Evolutionary conservation across 2,797 vertebrate species (phyloP).

Genomic region (Phalloptychus januarius): DNA sequence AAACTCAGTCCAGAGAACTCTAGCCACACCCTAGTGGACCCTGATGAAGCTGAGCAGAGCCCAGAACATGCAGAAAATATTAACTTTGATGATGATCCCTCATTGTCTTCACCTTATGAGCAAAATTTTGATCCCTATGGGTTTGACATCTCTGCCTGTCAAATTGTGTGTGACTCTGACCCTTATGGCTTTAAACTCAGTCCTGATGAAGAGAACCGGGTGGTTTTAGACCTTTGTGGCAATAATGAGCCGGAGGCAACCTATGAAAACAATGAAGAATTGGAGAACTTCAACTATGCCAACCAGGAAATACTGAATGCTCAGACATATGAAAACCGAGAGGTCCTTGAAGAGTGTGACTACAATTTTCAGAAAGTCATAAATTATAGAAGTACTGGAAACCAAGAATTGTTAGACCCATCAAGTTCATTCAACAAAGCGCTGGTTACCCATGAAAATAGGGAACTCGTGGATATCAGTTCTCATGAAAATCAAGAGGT

Average conservation of each 20-base stretch:
- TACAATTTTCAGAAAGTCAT: constrained; percentile 35
- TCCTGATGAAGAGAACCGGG: constrained; percentile 70
- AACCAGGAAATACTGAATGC: constrained; percentile 53
- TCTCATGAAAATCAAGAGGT: constrained; percentile 60
- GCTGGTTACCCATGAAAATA: constrained; percentile 40
- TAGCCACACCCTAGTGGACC: constrained; percentile 68
- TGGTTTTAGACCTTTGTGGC: constrained; percentile 51
- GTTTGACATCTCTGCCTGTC: constrained; percentile 56
- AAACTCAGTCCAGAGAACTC: constrained; percentile 80
- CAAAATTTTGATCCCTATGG: constrained; percentile 44
- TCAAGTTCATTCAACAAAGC: constrained; percentile 13
- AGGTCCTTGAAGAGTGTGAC: constrained; percentile 55
- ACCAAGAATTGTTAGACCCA: constrained; percentile 55
- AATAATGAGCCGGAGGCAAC: constrained; percentile 34
- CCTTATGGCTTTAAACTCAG: constrained; percentile 77
- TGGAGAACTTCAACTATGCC: constrained; percentile 38
- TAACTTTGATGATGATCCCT: constrained; percentile 51
- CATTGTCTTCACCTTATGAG: constrained; percentile 47
- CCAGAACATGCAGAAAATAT: constrained; percentile 56
- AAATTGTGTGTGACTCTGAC: constrained; percentile 54
- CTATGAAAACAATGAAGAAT: constrained; percentile 40
- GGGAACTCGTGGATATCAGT: constrained; percentile 43
- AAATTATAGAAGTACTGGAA: constrained; percentile 42
- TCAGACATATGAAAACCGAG: constrained; percentile 55
- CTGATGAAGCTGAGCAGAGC: constrained; percentile 67